A percentile compares a stretch with the other conserved stretches of the same genome.
Evolutionary conservation across 2,888 invertebrate species (phyloP).

Genomic region (Tetranychus truncatus): DNA sequence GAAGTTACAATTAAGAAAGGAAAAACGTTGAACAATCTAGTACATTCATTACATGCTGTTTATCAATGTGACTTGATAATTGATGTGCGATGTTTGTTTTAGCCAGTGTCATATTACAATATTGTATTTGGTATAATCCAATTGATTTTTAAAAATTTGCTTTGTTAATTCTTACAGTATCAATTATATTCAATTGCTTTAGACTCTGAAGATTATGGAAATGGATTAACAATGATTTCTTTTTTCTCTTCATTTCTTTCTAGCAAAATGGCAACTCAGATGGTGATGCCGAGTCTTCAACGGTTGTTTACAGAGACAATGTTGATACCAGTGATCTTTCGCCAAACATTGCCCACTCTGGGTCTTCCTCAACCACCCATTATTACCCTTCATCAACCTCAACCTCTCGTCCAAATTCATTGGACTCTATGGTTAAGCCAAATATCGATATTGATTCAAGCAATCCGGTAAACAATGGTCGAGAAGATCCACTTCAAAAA

Average conservation of each 20-base stretch:
- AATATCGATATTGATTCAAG: not conserved
- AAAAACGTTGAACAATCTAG: too few species aligned
- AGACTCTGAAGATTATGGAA: not conserved
- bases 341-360: not conserved
- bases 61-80: too few species aligned
- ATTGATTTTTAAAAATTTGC: too few species aligned
- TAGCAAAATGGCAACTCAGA: not conserved
- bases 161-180: too few species aligned
- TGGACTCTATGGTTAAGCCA: not conserved
- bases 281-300: not conserved
- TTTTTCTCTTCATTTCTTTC: not conserved
- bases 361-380: not conserved
- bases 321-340: not conserved
- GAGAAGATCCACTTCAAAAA: slow-evolving; percentile 23
- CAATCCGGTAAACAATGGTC: slow-evolving; percentile 6
- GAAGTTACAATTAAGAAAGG: too few species aligned
- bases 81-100: too few species aligned
- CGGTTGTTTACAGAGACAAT: not conserved
- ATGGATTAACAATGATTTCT: not conserved
- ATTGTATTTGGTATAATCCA: too few species aligned
- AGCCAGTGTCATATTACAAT: too few species aligned
- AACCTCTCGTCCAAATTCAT: not conserved
- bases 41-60: too few species aligned
- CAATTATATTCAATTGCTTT: too few species aligned
- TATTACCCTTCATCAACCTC: not conserved